Base-by-base conservation (phyloP, 2,113 vertebrate species). In the Dasypus novemcinctus region DNA sequence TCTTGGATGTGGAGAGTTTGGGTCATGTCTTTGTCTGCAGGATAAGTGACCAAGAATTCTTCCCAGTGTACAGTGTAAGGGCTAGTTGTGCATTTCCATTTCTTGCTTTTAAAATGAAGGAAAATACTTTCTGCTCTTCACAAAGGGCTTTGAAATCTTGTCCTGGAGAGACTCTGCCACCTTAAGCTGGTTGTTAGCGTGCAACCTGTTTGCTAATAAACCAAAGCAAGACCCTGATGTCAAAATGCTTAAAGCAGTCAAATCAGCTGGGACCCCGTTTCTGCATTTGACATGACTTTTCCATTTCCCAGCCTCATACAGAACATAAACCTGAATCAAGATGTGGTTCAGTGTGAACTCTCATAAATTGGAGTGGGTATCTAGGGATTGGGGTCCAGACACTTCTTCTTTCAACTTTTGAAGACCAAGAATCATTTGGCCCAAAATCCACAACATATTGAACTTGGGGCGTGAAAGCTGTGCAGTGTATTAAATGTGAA, bases 381-480 rank as follows among this genome's bases (percentile, higher is more conserved):
- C 96, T 75, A 79, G 96, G 96, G 96, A 93, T 7, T 1, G 36
- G 72, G 83, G 72, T 75, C 69, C 87, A 93, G 93, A 86, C 76
- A 72, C 71, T 90, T 91, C 96, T 94, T 97, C 96, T 88, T 97
- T 94, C 94, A 92, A 88, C 95, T 96, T 94, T 95, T 79, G 74
- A 93, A 90, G 94, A 96, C 96, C 95, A 72, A 95, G 83, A 95
- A 93, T 82, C 97, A 89, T 90, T 82, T 95, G 96, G 88, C 88
- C 85, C 63, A 61, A 87, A 92, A 90, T 85, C 81, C 80, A 66
- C 43, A 57, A 33, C 31, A 12, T 68, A 21, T 38, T 83, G 82
- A 84, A 23, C 82, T 41, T 64, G 18, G n/a, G 11, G 91, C 36
- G 64, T 93, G 72, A 93, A 49, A 68, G 90, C 76, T 15, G 5